Percentiles rank a stretch among this genome's conserved stretches.
These are phyloP conservation scores for Polydrusus cervinus DNA, from an alignment of 2,888 invertebrate genomes.

Conservation along the genomic window DNA sequence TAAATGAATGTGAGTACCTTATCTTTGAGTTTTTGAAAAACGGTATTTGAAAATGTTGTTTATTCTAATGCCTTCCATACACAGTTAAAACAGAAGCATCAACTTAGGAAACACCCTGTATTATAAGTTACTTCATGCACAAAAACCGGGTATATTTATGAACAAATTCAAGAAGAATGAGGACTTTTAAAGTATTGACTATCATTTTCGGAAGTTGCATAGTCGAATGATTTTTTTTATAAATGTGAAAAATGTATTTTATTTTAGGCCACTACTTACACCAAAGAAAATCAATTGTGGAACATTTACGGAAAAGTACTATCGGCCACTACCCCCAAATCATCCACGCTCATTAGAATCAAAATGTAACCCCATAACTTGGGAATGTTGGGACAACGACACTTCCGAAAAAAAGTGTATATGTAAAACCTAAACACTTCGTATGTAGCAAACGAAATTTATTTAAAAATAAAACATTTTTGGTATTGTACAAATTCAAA, in stretches of 20 bases:
- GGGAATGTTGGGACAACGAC: conserved; percentile 55
- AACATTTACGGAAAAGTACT: conserved; percentile 38
- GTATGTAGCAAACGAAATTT: conserved; percentile 18
- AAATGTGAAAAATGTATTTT: no score
- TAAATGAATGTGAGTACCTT: no score
- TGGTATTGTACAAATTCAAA: conserved; percentile 24
- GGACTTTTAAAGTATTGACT: no score
- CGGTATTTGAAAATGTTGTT: no score
- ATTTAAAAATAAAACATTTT: conserved; percentile 23
- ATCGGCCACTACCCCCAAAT: conserved; percentile 41
- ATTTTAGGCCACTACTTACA: conserved; percentile 49
- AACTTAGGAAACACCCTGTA: no score
- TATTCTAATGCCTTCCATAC: no score
- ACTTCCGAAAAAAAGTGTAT: conserved; percentile 16
- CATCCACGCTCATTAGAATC: conserved; percentile 53
- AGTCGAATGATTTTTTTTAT: not conserved
- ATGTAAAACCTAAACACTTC: conserved; percentile 14
- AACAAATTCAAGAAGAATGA: no score
- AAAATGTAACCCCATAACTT: conserved; percentile 60
- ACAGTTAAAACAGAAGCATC: no score
- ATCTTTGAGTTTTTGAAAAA: no score
- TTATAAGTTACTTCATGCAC: no score
- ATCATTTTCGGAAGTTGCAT: no score
- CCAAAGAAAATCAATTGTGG: conserved; percentile 52
- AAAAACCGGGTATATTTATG: no score